Evolutionary conservation across 2,113 vertebrate genomes (phyloP), one percentile per base, ranked within the genome.

Genomic region (Rhabdomys dilectus): DNA sequence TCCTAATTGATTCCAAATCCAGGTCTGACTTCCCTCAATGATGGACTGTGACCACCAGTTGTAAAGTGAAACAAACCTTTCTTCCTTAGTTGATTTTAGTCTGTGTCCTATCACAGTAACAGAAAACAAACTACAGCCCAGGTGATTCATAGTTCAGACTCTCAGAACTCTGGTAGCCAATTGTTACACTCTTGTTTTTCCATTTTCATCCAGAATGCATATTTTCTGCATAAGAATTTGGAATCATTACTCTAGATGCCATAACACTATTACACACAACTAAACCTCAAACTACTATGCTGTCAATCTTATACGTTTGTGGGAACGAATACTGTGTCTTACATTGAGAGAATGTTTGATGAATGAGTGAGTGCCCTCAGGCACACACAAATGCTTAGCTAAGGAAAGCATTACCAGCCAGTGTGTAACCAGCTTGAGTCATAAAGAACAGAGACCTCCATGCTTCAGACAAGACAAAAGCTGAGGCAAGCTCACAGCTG

Each of bases 301-400:
- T 5, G 10, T 92, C 42, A 16, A 0, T 16, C 81, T 70, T 58
- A 42, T 2, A 19, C 29, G 7, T 48, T 51, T 2, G 3, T 58
- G 60, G 85, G 84, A 70, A 60, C 0, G 12, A 82, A 66, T 22
- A 48, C 0, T 4, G 73, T 34, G 15, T 62, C 53, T 10, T 5
- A 26, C 31, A 29, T 39, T 58, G 36, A 94, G 39, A 3, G 17
- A 48, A 3, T 0, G 6, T 51, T 21, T 56, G 66, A 12, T 19
- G 48, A 13, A 10, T 36, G 85, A 56, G 62, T 10, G 42, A 66
- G 51, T 48, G 39, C 42, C 72, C 36, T 0, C 24, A 16, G 2
- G 0, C 31, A 1, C 1, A 3, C 42, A 53, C 1, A 0, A 31
- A 53, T 12, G 39, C 29, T 24, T 9, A 1, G 0, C 56, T 21